Evolutionary conservation across 2,888 invertebrate genomes (phyloP).

Genomic region (Eutolmus rufibarbis): DNA sequence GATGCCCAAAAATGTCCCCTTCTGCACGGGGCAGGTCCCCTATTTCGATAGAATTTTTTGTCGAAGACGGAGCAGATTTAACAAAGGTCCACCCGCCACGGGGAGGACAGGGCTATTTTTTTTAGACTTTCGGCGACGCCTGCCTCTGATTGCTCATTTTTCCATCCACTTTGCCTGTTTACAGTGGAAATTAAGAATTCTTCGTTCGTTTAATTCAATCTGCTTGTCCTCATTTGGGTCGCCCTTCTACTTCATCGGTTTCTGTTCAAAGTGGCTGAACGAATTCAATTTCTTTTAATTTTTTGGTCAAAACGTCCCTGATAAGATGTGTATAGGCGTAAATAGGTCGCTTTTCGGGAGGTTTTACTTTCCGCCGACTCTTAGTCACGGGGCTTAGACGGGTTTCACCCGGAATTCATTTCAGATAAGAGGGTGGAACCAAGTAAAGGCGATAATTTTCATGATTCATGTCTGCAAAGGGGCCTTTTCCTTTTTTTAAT

Average conservation of each 20-base stretch:
- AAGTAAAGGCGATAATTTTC: slow-evolving; percentile 28
- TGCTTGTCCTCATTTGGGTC: slow-evolving; percentile 46
- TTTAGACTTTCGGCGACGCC: slow-evolving; percentile 23
- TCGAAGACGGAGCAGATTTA: background rate
- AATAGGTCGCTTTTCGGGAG: background rate
- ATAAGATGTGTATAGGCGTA: background rate
- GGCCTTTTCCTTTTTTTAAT: slow-evolving; percentile 46
- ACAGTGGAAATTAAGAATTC: slow-evolving; percentile 48
- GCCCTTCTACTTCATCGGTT: slow-evolving; percentile 38
- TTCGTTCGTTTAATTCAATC: slow-evolving; percentile 50
- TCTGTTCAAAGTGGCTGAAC: background rate
- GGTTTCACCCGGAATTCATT: background rate
- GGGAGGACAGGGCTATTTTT: slow-evolving; percentile 8
- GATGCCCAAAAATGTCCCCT: background rate
- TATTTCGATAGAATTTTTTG: slow-evolving; percentile 24
- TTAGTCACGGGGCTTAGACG: background rate
- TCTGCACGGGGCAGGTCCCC: background rate
- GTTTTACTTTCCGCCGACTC: background rate
- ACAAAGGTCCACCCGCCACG: background rate
- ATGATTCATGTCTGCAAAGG: background rate
- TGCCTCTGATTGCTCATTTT: slow-evolving; percentile 47
- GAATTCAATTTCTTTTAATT: slow-evolving; percentile 39
- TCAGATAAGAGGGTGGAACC: slow-evolving; percentile 22
- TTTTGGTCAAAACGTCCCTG: slow-evolving; percentile 8
- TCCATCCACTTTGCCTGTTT: slow-evolving; percentile 47